These are phyloP conservation scores for Sarcophaga rosellei DNA, from an alignment of 2,888 invertebrate genomes.

Conservation along the genomic window DNA sequence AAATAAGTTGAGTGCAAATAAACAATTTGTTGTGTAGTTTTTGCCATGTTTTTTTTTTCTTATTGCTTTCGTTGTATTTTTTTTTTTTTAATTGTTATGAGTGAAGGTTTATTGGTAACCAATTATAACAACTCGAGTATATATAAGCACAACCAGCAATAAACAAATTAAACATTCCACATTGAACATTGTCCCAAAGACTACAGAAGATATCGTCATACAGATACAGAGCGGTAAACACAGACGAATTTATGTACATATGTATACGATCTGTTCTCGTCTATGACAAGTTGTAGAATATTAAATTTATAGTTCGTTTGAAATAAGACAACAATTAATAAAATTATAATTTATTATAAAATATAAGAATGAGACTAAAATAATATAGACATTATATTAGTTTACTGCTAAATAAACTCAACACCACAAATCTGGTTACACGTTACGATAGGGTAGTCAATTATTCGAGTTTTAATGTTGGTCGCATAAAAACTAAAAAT, in stretches of 20 bases:
- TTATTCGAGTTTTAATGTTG: too few relatives aligned
- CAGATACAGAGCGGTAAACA: too few relatives aligned
- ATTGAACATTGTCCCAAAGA: slow-evolving; percentile 3
- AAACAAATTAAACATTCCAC: background rate
- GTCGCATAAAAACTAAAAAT: too few relatives aligned
- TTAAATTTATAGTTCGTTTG: slow-evolving; percentile 6
- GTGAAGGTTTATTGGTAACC: slow-evolving; percentile 40
- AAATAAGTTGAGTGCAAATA: slow-evolving; percentile 34
- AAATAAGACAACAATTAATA: too few relatives aligned
- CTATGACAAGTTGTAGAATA: slow-evolving; percentile 5
- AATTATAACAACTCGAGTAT: slow-evolving; percentile 31
- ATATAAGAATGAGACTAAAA: background rate
- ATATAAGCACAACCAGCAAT: background rate
- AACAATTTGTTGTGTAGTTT: slow-evolving; percentile 16
- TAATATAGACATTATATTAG: background rate
- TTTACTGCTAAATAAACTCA: too few relatives aligned
- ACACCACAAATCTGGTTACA: too few relatives aligned
- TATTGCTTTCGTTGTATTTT: slow-evolving; percentile 8
- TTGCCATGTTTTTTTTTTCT: background rate
- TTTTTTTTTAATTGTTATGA: slow-evolving; percentile 20
- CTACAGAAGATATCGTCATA: too few relatives aligned
- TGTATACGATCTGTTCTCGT: too few relatives aligned
- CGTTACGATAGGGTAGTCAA: too few relatives aligned
- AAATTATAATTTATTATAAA: too few relatives aligned
- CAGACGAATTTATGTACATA: too few relatives aligned